Percentiles rank a stretch among this genome's conserved stretches.
These are phyloP conservation scores for Triplophysa rosa DNA, from an alignment of 2,113 vertebrate species.

Conservation along the genomic window DNA sequence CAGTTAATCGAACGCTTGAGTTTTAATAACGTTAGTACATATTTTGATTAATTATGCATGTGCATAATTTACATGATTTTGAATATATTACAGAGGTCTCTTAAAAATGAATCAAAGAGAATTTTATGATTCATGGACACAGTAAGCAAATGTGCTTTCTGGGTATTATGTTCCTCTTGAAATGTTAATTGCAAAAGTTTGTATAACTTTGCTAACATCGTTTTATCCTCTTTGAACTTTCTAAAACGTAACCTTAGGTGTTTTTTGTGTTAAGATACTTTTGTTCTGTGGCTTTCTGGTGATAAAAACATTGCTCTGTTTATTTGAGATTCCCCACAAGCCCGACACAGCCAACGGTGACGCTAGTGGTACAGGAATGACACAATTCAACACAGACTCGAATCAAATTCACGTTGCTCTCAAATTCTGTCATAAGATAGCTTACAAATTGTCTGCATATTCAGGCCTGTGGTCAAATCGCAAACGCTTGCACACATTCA, in stretches of 20 bases:
- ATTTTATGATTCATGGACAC: slow-evolving; percentile 23
- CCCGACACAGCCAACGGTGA: no score
- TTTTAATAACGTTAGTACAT: slow-evolving; percentile 27
- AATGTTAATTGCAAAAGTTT: slow-evolving; percentile 4
- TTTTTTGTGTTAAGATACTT: no score
- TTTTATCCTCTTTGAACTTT: not conserved
- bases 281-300: no score
- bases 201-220: not conserved
- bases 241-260: not conserved
- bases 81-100: slow-evolving; percentile 18
- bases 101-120: slow-evolving; percentile 26
- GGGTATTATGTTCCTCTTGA: slow-evolving; percentile 12
- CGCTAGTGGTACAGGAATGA: no score
- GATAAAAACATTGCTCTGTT: no score
- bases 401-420: no score
- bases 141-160: not conserved
- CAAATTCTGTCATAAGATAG: no score
- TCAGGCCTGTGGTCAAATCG: not conserved
- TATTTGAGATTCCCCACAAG: no score
- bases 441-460: no score
- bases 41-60: slow-evolving; percentile 39
- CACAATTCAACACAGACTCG: no score
- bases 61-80: slow-evolving; percentile 48
- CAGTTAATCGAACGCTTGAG: slow-evolving; percentile 11
- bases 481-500: not conserved